Evolutionary conservation across 2,888 invertebrate genomes (phyloP).

Genomic region (Drosophila fulvimacula): DNA sequence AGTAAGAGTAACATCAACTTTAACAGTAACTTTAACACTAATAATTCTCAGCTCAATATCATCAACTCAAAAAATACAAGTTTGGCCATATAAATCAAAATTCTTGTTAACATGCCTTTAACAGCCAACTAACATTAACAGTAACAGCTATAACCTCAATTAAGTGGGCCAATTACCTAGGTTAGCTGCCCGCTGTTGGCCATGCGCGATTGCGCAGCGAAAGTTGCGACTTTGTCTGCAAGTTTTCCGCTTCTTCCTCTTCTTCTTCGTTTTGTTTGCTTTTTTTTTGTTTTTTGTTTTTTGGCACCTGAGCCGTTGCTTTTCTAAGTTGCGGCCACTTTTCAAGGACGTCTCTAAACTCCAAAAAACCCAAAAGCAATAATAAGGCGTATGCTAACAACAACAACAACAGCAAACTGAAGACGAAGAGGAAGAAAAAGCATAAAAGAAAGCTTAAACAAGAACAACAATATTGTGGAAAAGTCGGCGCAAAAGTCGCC

Average conservation of each 20-base stretch:
- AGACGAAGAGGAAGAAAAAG: constrained; percentile 3
- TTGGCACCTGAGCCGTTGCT: constrained; percentile 53
- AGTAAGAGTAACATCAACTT: too few species aligned
- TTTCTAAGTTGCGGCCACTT: constrained; percentile 64
- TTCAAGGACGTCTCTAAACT: constrained; percentile 84
- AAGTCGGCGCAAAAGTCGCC: constrained; percentile 71
- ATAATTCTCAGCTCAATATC: background rate
- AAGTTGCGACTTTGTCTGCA: constrained; percentile 41
- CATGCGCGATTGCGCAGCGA: constrained; percentile 37
- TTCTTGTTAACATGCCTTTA: background rate
- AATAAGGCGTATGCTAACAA: constrained; percentile 52
- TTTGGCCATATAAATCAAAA: background rate
- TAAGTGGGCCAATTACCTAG: constrained; percentile 15
- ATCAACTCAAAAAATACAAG: background rate
- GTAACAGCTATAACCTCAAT: constrained; percentile 6
- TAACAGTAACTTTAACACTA: background rate
- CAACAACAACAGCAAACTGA: constrained; percentile 13
- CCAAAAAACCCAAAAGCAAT: constrained; percentile 56
- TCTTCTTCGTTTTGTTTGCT: background rate
- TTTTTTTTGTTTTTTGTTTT: constrained; percentile 2
- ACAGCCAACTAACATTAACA: background rate
- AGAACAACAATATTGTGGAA: constrained; percentile 42
- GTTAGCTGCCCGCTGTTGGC: background rate
- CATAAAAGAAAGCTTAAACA: constrained; percentile 19
- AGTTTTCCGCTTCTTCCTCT: constrained; percentile 11